Conservation (phyloP, 2,888 invertebrate genomes). For the Plebejus anna region DNA sequence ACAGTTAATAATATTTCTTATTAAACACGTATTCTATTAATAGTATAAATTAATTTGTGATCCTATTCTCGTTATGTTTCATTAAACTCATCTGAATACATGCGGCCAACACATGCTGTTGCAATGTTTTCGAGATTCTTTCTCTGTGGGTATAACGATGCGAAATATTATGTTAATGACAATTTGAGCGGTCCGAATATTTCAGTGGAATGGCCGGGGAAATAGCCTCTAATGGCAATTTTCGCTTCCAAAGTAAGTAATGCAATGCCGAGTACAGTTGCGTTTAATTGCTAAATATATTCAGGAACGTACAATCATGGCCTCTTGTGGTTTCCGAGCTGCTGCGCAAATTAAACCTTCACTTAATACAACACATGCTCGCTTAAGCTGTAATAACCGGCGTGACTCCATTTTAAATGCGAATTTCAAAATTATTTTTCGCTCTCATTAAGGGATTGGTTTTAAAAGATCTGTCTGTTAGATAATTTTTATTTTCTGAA, state of each 20-base stretch:
- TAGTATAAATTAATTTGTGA: background rate
- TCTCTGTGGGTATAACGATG: constrained; percentile 4
- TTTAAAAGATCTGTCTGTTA: background rate
- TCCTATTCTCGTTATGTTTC: background rate
- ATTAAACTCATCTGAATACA: constrained; percentile 1
- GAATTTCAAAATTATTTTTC: background rate
- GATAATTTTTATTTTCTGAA: background rate
- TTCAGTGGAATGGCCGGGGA: constrained; percentile 16
- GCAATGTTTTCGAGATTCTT: constrained; percentile 12
- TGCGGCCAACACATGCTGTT: background rate
- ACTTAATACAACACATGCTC: constrained; percentile 13
- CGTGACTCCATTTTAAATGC: background rate
- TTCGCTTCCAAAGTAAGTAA: constrained; percentile 29
- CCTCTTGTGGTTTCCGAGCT: constrained; percentile 9
- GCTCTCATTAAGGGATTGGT: background rate
- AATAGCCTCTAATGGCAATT: constrained; percentile 27
- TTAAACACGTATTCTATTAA: background rate
- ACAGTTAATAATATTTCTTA: background rate
- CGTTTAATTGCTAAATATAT: constrained; percentile 57
- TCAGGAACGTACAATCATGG: constrained; percentile 21
- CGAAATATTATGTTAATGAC: constrained; percentile 26
- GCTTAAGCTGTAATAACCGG: constrained; percentile 11
- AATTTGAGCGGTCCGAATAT: constrained; percentile 26
- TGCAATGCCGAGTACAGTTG: constrained; percentile 31
- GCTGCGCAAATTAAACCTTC: constrained; percentile 22